Evolutionary conservation across 2,797 vertebrate genomes (phyloP), one percentile per base, ranked within the genome.

Genomic region (Chrosomus eos): DNA sequence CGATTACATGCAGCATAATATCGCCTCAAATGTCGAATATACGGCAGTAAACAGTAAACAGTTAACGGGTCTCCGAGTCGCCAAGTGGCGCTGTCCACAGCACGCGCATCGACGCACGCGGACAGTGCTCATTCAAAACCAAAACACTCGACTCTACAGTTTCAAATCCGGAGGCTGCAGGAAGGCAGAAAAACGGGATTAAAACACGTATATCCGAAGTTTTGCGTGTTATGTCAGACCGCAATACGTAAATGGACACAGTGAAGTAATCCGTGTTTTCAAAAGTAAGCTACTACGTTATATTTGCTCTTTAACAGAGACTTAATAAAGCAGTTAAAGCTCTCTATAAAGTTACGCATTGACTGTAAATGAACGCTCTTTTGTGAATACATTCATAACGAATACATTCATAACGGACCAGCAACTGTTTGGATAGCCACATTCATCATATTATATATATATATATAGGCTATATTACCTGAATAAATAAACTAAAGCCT

Each of bases 241-340:
- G 40, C 13, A 36, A 0, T 64, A 19, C n/a, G 58, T 0, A 31
- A 75, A 66, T 51, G 43, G 81, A 66, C 21, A 16, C 11, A 9
- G 16, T 21, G 23, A 53, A 38, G 43, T 83, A 66, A 66, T 23
- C 1, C 16, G 23, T 28, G 28, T 51, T 64, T 64, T 81, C 5
- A 28, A 66, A 83, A 75, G 81, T 82, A 82, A 82, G 81, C 23
- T n/a, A 7, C 31, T 75, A 16, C 43, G 21, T 67, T 75, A 13
- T 38, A 48, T 67, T 75, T 75, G n/a, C 16, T 40, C 23, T 83
- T 51, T n/a, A 72, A n/a, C 14, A 33, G 21, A 53, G 6, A 16
- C 21, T 5, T 58, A 9, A n/a, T n/a, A 33, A 53, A 43, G n/a
- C 3, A 16, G 28, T 43, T 23, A 33, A 48, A 36, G 23, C 51